Evolutionary conservation across 1,140 invertebrate genomes (phyloP).

Genomic region (Oryctes rhinoceros): DNA sequence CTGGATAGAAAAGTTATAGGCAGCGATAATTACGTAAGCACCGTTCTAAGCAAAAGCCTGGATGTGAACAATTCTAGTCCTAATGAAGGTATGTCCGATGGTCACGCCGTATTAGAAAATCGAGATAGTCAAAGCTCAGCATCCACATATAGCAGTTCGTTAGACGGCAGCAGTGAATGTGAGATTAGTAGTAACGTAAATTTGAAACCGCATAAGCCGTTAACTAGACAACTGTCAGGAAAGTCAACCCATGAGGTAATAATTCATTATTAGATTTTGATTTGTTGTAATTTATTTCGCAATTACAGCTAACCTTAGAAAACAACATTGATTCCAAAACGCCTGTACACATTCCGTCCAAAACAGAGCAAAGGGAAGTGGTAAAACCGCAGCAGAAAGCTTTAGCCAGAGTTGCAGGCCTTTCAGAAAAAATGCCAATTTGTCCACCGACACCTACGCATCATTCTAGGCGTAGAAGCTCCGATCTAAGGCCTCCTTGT

Average conservation of each 20-base stretch:
- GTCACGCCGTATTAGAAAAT: constrained; percentile 54
- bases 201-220: constrained; percentile 67
- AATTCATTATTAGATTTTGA: neutral
- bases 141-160: constrained; percentile 52
- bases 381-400: constrained; percentile 63
- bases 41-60: constrained; percentile 66
- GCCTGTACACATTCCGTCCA: constrained; percentile 19
- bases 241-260: constrained; percentile 31
- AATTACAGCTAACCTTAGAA: neutral
- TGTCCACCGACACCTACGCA: constrained; percentile 85
- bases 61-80: constrained; percentile 59
- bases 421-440: constrained; percentile 60
- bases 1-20: constrained; percentile 68
- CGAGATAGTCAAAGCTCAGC: constrained; percentile 57
- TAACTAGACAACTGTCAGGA: constrained; percentile 65
- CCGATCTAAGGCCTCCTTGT: constrained; percentile 60
- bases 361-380: constrained; percentile 34
- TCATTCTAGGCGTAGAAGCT: constrained; percentile 70
- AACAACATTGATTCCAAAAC: constrained; percentile 6
- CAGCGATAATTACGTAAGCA: constrained; percentile 73
- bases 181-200: constrained; percentile 48
- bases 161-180: constrained; percentile 48
- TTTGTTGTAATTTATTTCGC: neutral
- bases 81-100: constrained; percentile 46
- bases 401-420: constrained; percentile 65